Conservation (phyloP, 2,113 vertebrate species). For the Zosterops pallidus region DNA sequence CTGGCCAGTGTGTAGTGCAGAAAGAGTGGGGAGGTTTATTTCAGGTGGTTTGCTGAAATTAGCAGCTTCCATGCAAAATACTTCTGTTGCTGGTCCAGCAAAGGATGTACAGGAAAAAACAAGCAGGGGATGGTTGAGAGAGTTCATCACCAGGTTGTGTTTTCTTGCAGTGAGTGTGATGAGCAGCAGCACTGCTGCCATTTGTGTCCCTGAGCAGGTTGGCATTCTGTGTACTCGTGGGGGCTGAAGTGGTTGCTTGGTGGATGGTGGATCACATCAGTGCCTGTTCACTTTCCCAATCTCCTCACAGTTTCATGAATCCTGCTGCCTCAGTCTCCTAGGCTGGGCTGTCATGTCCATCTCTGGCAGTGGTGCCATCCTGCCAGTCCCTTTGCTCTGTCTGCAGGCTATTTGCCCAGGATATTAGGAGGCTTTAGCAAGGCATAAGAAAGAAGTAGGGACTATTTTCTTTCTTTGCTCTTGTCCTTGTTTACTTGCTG, state of each 20-base stretch:
- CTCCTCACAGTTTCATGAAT: background rate
- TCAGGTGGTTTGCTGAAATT: background rate
- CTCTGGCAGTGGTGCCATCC: fast-evolving
- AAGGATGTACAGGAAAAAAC: background rate
- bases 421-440: background rate
- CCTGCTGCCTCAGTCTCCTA: background rate
- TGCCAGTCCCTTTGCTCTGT: background rate
- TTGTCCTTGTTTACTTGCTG: background rate
- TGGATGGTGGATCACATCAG: background rate
- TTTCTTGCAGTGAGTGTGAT: background rate
- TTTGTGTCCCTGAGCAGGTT: background rate
- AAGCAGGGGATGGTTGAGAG: background rate
- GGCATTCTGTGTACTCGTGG: fast-evolving
- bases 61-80: background rate
- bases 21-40: background rate
- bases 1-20: background rate
- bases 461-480: background rate
- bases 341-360: fast-evolving
- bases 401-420: background rate
- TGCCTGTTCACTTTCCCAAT: background rate
- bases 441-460: background rate
- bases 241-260: background rate
- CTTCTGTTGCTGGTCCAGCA: background rate
- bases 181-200: background rate
- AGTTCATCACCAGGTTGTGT: background rate